Base-by-base conservation (phyloP, 2,113 vertebrate genomes). In the Coptodon rendalli region DNA sequence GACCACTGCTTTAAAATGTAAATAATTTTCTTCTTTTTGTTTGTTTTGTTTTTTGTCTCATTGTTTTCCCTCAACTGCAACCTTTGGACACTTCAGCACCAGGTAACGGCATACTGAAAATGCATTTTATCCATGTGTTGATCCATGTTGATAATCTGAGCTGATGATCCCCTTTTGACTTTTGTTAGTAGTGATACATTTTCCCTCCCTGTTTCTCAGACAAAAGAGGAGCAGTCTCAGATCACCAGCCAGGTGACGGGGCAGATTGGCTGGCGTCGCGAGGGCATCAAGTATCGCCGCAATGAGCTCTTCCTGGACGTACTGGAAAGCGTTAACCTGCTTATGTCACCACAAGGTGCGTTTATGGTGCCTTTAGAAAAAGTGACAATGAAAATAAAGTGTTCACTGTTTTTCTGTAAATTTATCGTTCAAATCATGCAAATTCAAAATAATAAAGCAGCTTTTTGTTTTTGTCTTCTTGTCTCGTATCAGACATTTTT, bases 161-260 rank as follows among this genome's bases (percentile, higher is more conserved):
- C 34, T 22, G 63, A 3, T 73, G 82, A 68, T 40, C 78, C 83
- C 53, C 52, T 85, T 80, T 79, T 17, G 52, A 14, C 54, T 85
- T 80, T 71, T 89, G 81, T 84, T 31, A 5, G 4, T 14, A 11
- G 50, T 82, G 56, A 90, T 78, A 53, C 43, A 19, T 85, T 85
- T 87, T 91, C 89, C 86, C 90, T 89, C 80, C n/a, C 87, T 93
- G 93, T 89, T 94, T 45, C 87, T 10, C 92, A 99, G 98, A 99
- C 98, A 87, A 99, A 99, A 95, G 99, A 99, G 94, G 99, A 99
- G 83, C 99, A 99, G 94, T 99, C 98, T 87, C 99, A 99, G 96
- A 99, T 99, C 96, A 99, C 99, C 84, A 99, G 98, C 96, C 99
- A 99, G 95, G 99, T 99, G 95, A 99, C 99, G 0, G 99, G 99